Percentiles rank a stretch among this genome's conserved stretches.
phyloP scores from a whole-genome alignment of 2,888 invertebrate genomes.

The Drosophila putrida region DNA sequence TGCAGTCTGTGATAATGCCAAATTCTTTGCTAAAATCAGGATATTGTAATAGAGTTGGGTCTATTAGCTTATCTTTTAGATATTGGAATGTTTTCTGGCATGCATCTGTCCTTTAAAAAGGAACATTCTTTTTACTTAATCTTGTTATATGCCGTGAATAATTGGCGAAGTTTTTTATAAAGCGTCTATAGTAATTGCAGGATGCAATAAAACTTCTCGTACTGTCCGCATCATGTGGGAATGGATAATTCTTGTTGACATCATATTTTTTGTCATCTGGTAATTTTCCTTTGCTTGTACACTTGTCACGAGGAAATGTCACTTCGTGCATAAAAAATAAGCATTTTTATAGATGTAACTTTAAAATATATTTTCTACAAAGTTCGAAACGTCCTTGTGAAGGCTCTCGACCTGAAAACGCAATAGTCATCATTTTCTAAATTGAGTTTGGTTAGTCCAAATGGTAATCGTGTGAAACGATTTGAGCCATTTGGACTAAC shows the following conservation, averaged over 20 bases:
- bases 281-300: background rate
- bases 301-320: constrained; percentile 4
- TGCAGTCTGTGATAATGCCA: constrained; percentile 19
- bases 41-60: constrained; percentile 1
- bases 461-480: too few relatives aligned
- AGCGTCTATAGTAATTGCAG: constrained; percentile 9
- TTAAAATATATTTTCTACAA: constrained; percentile 10
- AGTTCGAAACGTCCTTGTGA: constrained; percentile 2
- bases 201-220: constrained; percentile 9
- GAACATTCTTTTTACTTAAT: constrained; percentile 18
- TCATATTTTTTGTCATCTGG: constrained; percentile 11
- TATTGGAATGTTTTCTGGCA: constrained; percentile 4
- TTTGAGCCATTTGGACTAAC: too few relatives aligned
- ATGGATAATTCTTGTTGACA: too few relatives aligned
- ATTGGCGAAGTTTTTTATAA: constrained; percentile 7
- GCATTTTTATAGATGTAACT: constrained; percentile 4
- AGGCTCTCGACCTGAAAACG: constrained; percentile 3
- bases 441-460: too few relatives aligned
- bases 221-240: constrained; percentile 14
- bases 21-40: constrained; percentile 22
- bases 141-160: constrained; percentile 12
- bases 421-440: constrained; percentile 11
- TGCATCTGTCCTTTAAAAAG: constrained; percentile 9
- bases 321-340: constrained; percentile 11
- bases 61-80: background rate